Conservation (phyloP, 1,140 invertebrate species). For the Heliconius himera region DNA sequence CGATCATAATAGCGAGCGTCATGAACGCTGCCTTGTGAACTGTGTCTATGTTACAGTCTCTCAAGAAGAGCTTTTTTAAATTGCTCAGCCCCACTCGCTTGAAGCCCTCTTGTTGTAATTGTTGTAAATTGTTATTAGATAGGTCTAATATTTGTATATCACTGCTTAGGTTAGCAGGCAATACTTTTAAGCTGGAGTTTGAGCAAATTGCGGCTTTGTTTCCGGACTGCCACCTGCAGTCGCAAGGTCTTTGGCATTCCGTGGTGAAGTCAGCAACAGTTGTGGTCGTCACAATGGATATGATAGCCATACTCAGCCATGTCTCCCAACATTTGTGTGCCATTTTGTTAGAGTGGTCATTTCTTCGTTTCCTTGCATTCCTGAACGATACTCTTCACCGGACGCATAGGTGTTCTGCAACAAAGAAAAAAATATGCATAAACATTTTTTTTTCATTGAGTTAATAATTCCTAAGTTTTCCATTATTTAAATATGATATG, state of each 20-base stretch:
- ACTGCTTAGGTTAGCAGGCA: constrained; percentile 87
- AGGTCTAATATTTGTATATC: constrained; percentile 91
- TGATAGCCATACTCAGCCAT: constrained; percentile 69
- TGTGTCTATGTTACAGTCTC: constrained; percentile 86
- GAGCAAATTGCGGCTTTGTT: constrained; percentile 92
- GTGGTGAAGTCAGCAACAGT: constrained; percentile 74
- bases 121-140: constrained; percentile 77
- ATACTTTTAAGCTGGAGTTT: constrained; percentile 83
- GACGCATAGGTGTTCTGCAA: constrained; percentile 74
- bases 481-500: no score
- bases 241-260: constrained; percentile 83
- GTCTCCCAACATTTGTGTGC: constrained; percentile 73
- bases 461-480: no score
- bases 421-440: constrained; percentile 42
- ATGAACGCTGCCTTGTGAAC: constrained; percentile 89
- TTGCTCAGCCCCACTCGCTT: constrained; percentile 86
- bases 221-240: constrained; percentile 90
- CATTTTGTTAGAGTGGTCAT: constrained; percentile 77
- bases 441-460: no score
- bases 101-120: constrained; percentile 83
- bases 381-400: constrained; percentile 53
- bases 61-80: constrained; percentile 90
- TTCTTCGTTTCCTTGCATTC: constrained; percentile 68
- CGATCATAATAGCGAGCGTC: constrained; percentile 89
- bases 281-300: constrained; percentile 57